Evolutionary conservation across 2,888 invertebrate species (phyloP), one percentile per base, ranked within the genome.

Genomic region (Nemoura dubitans): DNA sequence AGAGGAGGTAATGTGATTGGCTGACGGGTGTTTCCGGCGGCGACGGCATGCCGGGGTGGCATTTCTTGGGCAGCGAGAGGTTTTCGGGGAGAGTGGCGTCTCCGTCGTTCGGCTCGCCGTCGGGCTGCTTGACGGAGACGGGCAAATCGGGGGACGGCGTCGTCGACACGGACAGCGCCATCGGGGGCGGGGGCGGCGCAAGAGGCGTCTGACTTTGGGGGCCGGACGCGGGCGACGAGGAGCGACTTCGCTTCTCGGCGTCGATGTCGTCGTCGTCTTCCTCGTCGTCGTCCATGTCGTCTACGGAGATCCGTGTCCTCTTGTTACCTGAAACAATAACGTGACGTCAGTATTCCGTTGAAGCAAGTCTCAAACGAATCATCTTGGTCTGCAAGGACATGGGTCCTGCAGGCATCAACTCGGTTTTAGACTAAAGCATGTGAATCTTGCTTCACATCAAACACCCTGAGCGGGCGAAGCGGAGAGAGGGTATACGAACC

Each of bases 41-140:
- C 43, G 86, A 76, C n/a, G 10, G 59, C 78, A 82, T 43, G 29
- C 85, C 85, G 29, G 86, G 85, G 86, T 27, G 26, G 85, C 87
- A 84, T 82, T 89, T 89, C 89, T 95, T 96, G 90, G 97, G 96
- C 89, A 97, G 93, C 42, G 96, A 96, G 0, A 97, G 93, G 91
- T 97, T 97, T 91, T 97, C 97, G 0, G 97, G 97, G 0, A 95
- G 76, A 10, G 83, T 80, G 16, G 87, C 80, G 77, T 87, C 87
- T n/a, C 25, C 76, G 27, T 78, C 84, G 76, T 36, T 82, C n/a
- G 77, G 83, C 36, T 86, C 86, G 36, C 85, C 42, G 76, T 86
- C 82, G 10, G 29, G 25, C 59, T 26, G 86, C 59, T 43, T 84
- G 59, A 27, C 42, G 30, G 86, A 30, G 16, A 29, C 30, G 26